phyloP scores from a whole-genome alignment of 2,797 vertebrate species.

The Threskiornis aethiopicus region DNA sequence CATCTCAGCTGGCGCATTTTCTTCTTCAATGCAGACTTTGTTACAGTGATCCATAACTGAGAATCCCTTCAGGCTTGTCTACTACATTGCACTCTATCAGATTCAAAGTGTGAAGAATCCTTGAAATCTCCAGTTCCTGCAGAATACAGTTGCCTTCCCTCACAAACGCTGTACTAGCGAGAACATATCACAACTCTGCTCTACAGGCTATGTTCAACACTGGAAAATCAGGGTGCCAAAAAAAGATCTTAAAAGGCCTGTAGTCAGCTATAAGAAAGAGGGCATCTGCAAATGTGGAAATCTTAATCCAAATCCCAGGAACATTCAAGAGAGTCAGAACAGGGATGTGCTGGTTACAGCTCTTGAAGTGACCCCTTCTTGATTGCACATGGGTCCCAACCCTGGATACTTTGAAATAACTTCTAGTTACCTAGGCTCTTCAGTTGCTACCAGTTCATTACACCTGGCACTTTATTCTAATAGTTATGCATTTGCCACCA shows the following conservation, averaged over 20 bases:
- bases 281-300: not conserved
- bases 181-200: not conserved
- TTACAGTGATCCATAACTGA: conserved; percentile 44
- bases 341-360: not conserved
- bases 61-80: conserved; percentile 64
- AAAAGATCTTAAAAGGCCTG: not conserved
- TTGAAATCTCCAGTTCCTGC: conserved; percentile 31
- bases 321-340: not conserved
- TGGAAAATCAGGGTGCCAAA: not conserved
- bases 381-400: not conserved
- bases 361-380: not conserved
- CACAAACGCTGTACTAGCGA: not conserved
- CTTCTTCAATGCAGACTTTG: conserved; percentile 55
- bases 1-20: conserved; percentile 20
- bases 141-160: conserved; percentile 10
- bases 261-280: not conserved
- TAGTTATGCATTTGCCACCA: not conserved
- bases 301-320: not conserved
- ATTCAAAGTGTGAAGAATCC: conserved; percentile 54
- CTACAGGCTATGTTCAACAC: not conserved
- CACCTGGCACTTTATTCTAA: not conserved
- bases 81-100: conserved; percentile 36
- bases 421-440: not conserved
- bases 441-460: not conserved
- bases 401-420: not conserved